Percentiles rank a stretch among this genome's conserved stretches.
These are phyloP conservation scores for Uromys caudimaculatus DNA, from an alignment of 2,797 vertebrate genomes.

Conservation along the genomic window DNA sequence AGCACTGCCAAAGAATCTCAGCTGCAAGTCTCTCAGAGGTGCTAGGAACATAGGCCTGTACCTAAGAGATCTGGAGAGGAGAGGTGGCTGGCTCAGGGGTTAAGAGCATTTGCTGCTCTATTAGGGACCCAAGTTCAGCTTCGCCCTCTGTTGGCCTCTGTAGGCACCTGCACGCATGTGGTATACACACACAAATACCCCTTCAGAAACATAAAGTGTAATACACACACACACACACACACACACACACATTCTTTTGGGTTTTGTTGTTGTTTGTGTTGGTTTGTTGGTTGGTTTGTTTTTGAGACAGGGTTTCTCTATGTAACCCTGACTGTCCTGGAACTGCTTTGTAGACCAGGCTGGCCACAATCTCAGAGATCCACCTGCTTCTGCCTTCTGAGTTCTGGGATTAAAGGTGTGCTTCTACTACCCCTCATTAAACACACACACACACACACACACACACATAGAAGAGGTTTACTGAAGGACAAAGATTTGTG, in stretches of 20 bases:
- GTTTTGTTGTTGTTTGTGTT: neutral
- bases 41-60: rapidly evolving
- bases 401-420: neutral
- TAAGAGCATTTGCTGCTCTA: neutral
- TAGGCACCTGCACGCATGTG: neutral
- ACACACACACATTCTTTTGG: neutral
- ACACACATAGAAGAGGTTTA: neutral
- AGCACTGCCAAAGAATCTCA: neutral
- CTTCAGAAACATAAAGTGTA: neutral
- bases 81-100: too few relatives aligned
- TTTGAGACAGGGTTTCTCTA: neutral
- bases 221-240: too few relatives aligned
- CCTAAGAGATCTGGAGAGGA: neutral
- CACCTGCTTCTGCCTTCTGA: neutral
- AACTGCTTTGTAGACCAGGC: neutral
- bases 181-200: neutral
- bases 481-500: neutral
- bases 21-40: neutral
- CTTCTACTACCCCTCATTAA: neutral
- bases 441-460: neutral
- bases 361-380: neutral
- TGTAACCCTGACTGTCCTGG: neutral
- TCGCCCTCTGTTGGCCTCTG: neutral
- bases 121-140: neutral
- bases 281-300: neutral